phyloP scores from a whole-genome alignment of 1,140 invertebrate genomes.

The Drosophila pectinifera region DNA sequence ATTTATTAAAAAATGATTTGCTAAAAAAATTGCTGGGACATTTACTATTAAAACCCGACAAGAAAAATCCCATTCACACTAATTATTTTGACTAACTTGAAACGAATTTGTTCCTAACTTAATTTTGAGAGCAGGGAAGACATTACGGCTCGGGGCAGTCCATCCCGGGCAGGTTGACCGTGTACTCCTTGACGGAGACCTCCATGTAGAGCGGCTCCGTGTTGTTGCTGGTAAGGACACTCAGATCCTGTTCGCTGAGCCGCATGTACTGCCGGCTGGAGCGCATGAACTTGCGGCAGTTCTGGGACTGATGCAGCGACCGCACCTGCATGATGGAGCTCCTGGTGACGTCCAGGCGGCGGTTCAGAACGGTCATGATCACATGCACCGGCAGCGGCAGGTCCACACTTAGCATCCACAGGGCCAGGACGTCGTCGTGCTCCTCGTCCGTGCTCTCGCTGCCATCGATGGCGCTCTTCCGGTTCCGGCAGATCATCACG shows the following conservation, averaged over 20 bases:
- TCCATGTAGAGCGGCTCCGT: slow-evolving; percentile 53
- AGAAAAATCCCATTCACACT: too few species aligned
- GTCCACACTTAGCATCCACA: slow-evolving; percentile 50
- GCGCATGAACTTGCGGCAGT: slow-evolving; percentile 6
- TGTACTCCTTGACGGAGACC: slow-evolving; percentile 37
- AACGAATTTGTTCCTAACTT: too few species aligned
- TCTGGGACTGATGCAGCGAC: slow-evolving; percentile 18
- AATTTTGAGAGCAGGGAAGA: background rate
- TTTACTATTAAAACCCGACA: background rate
- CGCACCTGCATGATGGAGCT: slow-evolving; percentile 44
- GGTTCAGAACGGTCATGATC: slow-evolving; percentile 43
- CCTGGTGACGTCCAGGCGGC: slow-evolving; percentile 49
- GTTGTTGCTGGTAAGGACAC: slow-evolving; percentile 31
- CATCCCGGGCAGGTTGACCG: too few species aligned
- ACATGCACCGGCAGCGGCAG: slow-evolving; percentile 28
- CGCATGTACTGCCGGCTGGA: slow-evolving; percentile 41
- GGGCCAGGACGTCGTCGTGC: slow-evolving; percentile 26
- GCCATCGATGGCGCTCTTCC: background rate
- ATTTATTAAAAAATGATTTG: background rate
- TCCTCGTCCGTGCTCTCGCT: background rate
- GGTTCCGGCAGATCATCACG: slow-evolving; percentile 47
- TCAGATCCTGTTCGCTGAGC: slow-evolving; percentile 29
- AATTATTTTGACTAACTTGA: too few species aligned
- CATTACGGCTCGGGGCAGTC: too few species aligned
- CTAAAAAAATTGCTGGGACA: background rate